Base-by-base conservation (phyloP, 2,888 invertebrate species). In the Dinocampus coccinellae region DNA sequence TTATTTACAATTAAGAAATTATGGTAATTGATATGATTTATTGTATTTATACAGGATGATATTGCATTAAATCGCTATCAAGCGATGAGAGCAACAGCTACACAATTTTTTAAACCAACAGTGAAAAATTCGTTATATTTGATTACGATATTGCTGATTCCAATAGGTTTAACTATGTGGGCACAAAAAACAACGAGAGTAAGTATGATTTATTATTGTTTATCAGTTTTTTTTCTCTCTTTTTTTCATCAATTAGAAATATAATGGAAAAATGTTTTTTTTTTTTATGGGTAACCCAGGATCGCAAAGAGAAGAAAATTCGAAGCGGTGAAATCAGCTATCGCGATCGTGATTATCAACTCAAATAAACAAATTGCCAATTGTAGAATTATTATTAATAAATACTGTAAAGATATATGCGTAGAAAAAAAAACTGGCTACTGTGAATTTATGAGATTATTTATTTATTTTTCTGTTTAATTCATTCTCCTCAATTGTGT, bases 271-370 rank as follows among this genome's bases (percentile, higher is more conserved):
- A n/a, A n/a, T n/a, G n/a, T n/a, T n/a, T 20, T 10, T 55, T 55
- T 9, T 69, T 73, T 61, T 55, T 73, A 73, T 76, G 72, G 70
- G 60, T 81, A 81, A 24, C 7, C 3, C 80, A 89, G 81, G 88
- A 89, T 2, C 73, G 78, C 0, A 85, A 89, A 52, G 95, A 95
- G 81, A 77, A 88, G 0, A 81, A 88, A 75, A 91, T 90, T 76
- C 90, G 95, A 73, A 91, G 89, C 62, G 95, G 96, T 29, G 91
- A 94, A 88, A 90, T 95, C 1, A 90, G 92, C 52, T 95, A 95
- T 88, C 92, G 89, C 81, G 95, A 95, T 82, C 92, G 95, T 81
- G 75, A 83, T 29, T 92, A 91, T 82, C 95, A 94, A 88, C 92
- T 93, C 74, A 86, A 89, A 71, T 93, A 92, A 90, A 81, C 3